Percentiles rank a stretch among this genome's conserved stretches.
Conservation (phyloP, 2,888 invertebrate genomes). For the Synergus gifuensis region DNA sequence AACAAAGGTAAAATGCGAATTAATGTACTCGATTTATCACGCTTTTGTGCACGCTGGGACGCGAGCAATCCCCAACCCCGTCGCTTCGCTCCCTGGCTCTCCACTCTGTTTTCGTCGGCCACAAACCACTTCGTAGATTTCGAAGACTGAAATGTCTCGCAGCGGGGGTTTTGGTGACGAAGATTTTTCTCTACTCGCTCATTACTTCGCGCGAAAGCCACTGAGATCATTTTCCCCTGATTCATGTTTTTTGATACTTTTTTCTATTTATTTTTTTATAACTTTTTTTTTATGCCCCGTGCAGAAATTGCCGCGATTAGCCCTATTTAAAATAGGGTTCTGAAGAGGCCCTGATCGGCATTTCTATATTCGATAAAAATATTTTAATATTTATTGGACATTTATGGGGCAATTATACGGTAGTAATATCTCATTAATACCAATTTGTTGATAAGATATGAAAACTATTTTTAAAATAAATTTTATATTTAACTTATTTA, state of each 20-base stretch:
- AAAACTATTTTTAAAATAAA: too few relatives aligned
- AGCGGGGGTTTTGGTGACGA: slow-evolving; percentile 18
- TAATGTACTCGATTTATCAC: slow-evolving; percentile 77
- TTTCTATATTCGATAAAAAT: too few relatives aligned
- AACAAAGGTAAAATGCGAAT: slow-evolving; percentile 78
- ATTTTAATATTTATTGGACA: too few relatives aligned
- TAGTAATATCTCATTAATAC: too few relatives aligned
- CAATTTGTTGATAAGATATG: too few relatives aligned
- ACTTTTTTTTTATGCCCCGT: too few relatives aligned
- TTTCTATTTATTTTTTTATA: background rate
- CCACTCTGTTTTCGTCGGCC: slow-evolving; percentile 45
- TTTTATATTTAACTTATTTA: too few relatives aligned
- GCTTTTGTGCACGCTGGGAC: slow-evolving; percentile 75
- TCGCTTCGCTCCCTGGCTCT: slow-evolving; percentile 54
- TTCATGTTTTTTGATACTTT: background rate
- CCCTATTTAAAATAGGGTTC: too few relatives aligned
- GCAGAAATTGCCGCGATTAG: too few relatives aligned
- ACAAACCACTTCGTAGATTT: slow-evolving; percentile 63
- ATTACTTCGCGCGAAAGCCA: slow-evolving; percentile 10
- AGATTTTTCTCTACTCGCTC: slow-evolving; percentile 21
- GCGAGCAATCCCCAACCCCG: slow-evolving; percentile 53
- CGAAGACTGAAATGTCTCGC: slow-evolving; percentile 53
- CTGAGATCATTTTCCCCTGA: slow-evolving; percentile 4
- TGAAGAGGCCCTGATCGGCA: too few relatives aligned
- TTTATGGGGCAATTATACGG: too few relatives aligned